These are phyloP conservation scores for Casuarius casuarius DNA, from an alignment of 2,113 vertebrate species.

Conservation along the genomic window DNA sequence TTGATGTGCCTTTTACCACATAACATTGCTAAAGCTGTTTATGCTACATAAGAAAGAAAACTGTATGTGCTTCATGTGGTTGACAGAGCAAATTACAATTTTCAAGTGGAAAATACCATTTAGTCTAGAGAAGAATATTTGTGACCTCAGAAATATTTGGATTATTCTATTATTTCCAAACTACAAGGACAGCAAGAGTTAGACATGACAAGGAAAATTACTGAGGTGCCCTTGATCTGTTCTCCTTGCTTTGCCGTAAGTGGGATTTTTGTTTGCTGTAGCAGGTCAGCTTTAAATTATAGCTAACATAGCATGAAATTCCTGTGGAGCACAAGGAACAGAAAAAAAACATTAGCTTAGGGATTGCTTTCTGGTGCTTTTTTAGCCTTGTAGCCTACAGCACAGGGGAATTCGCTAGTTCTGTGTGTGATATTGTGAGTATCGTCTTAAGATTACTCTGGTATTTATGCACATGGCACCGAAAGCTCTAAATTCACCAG, in stretches of 20 bases:
- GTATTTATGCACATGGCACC: background rate
- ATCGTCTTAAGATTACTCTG: background rate
- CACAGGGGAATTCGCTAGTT: background rate
- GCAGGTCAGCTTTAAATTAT: slow-evolving; percentile 12
- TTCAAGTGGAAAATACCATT: background rate
- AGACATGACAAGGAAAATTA: background rate
- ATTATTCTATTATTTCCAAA: slow-evolving; percentile 25
- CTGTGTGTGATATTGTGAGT: background rate
- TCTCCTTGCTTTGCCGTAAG: background rate
- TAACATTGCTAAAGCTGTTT: background rate
- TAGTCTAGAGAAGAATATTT: background rate
- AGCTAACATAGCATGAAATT: slow-evolving; percentile 5
- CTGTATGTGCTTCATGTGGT: background rate
- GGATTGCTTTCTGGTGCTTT: slow-evolving; percentile 1
- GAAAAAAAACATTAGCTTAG: background rate
- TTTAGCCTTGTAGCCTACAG: background rate
- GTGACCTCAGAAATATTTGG: background rate
- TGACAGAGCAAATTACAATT: background rate
- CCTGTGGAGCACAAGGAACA: background rate
- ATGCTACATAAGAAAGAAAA: background rate
- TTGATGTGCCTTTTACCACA: background rate
- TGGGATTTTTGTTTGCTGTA: background rate
- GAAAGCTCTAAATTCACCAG: background rate
- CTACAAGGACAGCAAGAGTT: background rate
- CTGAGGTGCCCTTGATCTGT: background rate